Evolutionary conservation across 2,113 vertebrate species (phyloP), one percentile per base, ranked within the genome.

Genomic region (Callorhinus ursinus): DNA sequence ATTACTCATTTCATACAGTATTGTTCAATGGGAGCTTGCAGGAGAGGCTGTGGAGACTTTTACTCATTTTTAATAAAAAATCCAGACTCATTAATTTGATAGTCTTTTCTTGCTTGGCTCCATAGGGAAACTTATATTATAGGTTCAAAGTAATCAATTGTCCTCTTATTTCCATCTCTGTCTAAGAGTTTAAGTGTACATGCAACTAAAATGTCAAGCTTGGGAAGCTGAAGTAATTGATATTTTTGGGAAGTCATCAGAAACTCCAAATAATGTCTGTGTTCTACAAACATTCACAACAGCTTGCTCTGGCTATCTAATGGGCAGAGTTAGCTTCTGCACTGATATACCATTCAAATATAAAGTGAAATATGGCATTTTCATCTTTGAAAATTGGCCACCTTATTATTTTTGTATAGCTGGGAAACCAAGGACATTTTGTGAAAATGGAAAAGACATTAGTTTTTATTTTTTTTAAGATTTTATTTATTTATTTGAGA

Each of bases 341-440:
- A 90, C 31, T 53, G 28, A 55, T 19, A 15, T 16, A 19, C 22
- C 19, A 77, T 63, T 95, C 28, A 76, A 74, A 93, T 69, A 39
- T 28, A 76, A 87, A 77, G 86, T 76, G 26, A 95, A 93, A 71
- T 14, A 8, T 83, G 46, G 19, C 36, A 31, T 71, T 97, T 77
- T 86, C 51, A 51, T 72, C 28, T 93, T 65, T 77, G 67, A 79
- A 8, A 91, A 71, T 67, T 92, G 42, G n/a, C 18, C 7, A 85
- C 12, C 4, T 84, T 65, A 24, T 88, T 82, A 88, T 86, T 96
- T 96, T 92, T 36, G 33, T 31, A 24, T 94, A 53, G 49, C 53
- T 79, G n/a, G 53, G 15, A 94, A 94, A 88, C 19, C 61, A 88
- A 84, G 59, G 42, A 92, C 36, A 65, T 92, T 96, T 79, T 67